Evolutionary conservation across 23 tunicate species (phyloP), one percentile per base, ranked within the genome.

Genomic region (Botrylloides violaceus): DNA sequence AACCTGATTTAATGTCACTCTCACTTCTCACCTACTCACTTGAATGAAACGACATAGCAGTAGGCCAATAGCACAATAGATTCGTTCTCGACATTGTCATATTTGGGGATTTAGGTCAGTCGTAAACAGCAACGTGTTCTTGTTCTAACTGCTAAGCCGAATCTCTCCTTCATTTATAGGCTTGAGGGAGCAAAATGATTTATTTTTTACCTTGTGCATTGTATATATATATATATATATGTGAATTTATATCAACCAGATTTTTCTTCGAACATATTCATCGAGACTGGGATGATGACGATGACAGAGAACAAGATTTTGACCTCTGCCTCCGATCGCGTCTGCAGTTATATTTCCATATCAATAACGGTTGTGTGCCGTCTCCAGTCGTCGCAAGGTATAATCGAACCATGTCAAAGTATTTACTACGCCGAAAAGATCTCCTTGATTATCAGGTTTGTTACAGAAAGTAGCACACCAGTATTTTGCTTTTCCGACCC

Each of bases 271-370:
- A 90, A 61, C 84, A 90, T 34, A 66, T 90, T 27, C 85, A 84
- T 3, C 75, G 97, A 6, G 90, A 90, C 39, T 90, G 97, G 97
- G 97, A 90, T 47, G 97, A 90, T 49, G 97, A 90, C 34, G 97
- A 90, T 66, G 97, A 90, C 5, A 79, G 90, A 4, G 97, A 90
- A 31, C 82, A 83, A 56, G 77, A 80, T 9, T 90, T 90, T 68
- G 97, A 90, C 72, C 82, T 81, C 29, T 90, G 83, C 58, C 75
- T 90, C 0, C 89, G 90, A 29, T 80, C 97, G 1, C 33, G 97
- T 25, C 78, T 90, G 1, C 90, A 70, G 24, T 76, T 90, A 4
- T 76, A 90, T 60, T 90, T 77, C 75, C 89, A 82, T 49, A 78
- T 90, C 61, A 49, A 82, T 48, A 79, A 66, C 49, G 97, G 97